Evolutionary conservation across 2,797 vertebrate genomes (phyloP).

Genomic region (Artibeus jamaicensis): DNA sequence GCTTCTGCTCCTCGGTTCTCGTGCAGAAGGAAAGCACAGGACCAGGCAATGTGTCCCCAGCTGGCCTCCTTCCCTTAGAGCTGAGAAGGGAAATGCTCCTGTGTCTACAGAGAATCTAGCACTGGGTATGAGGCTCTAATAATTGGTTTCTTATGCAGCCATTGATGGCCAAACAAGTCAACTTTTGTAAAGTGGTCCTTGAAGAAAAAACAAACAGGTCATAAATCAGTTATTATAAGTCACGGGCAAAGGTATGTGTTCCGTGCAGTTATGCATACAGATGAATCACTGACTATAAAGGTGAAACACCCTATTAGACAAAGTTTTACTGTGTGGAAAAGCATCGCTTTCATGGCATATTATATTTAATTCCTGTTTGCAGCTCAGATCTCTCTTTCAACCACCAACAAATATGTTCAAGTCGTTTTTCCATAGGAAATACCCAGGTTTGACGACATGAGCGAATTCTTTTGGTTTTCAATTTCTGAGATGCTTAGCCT

Average conservation of each 20-base stretch:
- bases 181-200: not conserved
- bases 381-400: not conserved
- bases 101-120: slow-evolving; percentile 47
- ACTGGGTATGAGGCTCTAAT: slow-evolving; percentile 50
- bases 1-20: not conserved
- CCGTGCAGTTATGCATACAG: not conserved
- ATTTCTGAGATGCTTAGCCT: not conserved
- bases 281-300: slow-evolving; percentile 22
- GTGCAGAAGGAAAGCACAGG: not conserved
- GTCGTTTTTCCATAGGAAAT: slow-evolving; percentile 32
- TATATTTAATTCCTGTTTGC: slow-evolving; percentile 27
- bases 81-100: slow-evolving; percentile 61
- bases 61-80: slow-evolving; percentile 43
- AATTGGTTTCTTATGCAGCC: slow-evolving; percentile 52
- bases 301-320: slow-evolving; percentile 44
- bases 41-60: not conserved
- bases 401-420: not conserved
- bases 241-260: not conserved
- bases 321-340: slow-evolving; percentile 48
- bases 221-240: not conserved
- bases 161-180: slow-evolving; percentile 23
- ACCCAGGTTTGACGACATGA: not conserved
- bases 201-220: not conserved
- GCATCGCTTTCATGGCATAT: not conserved
- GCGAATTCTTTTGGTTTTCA: not conserved